Conservation (phyloP, 2,113 vertebrate species). For the Sialia sialis region DNA sequence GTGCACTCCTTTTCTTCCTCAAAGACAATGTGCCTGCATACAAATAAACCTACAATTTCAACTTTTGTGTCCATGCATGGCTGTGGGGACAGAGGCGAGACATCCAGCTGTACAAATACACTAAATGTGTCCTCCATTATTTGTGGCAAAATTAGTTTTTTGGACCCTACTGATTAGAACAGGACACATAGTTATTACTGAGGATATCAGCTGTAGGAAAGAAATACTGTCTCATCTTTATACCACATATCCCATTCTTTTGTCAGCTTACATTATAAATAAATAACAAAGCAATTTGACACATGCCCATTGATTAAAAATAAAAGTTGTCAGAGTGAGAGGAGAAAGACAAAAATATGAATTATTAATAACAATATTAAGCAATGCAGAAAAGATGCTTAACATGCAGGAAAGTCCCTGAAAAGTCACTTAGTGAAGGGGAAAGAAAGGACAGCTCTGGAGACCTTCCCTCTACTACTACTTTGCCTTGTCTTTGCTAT, state of each 20-base stretch:
- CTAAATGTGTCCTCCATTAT: conserved; percentile 18
- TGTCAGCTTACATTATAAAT: conserved; percentile 79
- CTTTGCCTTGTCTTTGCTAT: background rate
- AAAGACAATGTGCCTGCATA: background rate
- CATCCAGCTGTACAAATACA: background rate
- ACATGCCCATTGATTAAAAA: conserved; percentile 81
- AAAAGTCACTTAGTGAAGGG: conserved; percentile 69
- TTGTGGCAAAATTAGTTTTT: conserved; percentile 32
- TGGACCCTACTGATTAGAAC: conserved; percentile 6
- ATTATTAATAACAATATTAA: conserved; percentile 82
- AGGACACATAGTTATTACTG: conserved; percentile 23
- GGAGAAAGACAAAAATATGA: conserved; percentile 78
- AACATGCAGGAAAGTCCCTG: conserved; percentile 71
- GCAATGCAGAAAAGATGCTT: conserved; percentile 72
- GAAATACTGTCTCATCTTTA: conserved; percentile 60
- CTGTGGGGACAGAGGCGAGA: background rate
- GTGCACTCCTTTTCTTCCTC: background rate
- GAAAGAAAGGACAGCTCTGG: conserved; percentile 54
- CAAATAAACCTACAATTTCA: background rate
- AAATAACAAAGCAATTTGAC: conserved; percentile 81
- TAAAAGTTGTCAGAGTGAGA: conserved; percentile 81
- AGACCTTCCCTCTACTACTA: background rate
- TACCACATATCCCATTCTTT: conserved; percentile 67
- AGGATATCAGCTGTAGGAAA: conserved; percentile 51
- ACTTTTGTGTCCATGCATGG: background rate